A percentile compares a stretch with the other conserved stretches of the same genome.
Evolutionary conservation across 2,113 vertebrate genomes (phyloP).

Genomic region (Labrus mixtus): DNA sequence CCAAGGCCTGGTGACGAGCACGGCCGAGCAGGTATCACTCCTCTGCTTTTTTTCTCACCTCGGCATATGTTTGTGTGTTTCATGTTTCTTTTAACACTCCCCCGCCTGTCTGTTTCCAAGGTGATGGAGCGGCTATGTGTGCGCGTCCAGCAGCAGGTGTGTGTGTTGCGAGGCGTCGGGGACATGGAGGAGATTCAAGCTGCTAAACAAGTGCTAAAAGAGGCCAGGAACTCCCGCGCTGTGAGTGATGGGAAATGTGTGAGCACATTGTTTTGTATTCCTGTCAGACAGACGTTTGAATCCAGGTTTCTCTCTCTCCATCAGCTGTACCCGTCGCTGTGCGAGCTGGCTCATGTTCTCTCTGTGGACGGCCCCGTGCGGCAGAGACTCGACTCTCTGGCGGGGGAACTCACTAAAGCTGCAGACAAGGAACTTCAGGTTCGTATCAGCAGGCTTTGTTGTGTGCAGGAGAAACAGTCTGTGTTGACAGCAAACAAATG

Average conservation of each 20-base stretch:
- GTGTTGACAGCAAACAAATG: too few species aligned
- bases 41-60: neutral
- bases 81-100: neutral
- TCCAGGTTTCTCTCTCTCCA: conserved; percentile 5
- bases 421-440: conserved; percentile 94
- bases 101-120: conserved; percentile 69
- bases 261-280: neutral
- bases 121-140: conserved; percentile 91
- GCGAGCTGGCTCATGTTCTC: conserved; percentile 91
- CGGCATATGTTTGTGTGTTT: neutral
- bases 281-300: neutral
- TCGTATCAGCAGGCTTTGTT: too few species aligned
- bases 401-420: conserved; percentile 91
- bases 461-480: too few species aligned
- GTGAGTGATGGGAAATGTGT: conserved; percentile 78
- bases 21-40: conserved; percentile 79
- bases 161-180: conserved; percentile 84
- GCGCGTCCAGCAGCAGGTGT: conserved; percentile 90
- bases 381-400: conserved; percentile 90
- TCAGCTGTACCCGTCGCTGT: conserved; percentile 91
- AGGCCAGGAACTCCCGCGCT: conserved; percentile 92
- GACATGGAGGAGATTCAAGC: conserved; percentile 89
- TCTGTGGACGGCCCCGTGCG: conserved; percentile 91
- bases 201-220: conserved; percentile 91
- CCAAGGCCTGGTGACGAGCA: conserved; percentile 92